A percentile compares a stretch with the other conserved stretches of the same genome.
Conservation (phyloP, 2,113 vertebrate genomes). For the Solea senegalensis region DNA sequence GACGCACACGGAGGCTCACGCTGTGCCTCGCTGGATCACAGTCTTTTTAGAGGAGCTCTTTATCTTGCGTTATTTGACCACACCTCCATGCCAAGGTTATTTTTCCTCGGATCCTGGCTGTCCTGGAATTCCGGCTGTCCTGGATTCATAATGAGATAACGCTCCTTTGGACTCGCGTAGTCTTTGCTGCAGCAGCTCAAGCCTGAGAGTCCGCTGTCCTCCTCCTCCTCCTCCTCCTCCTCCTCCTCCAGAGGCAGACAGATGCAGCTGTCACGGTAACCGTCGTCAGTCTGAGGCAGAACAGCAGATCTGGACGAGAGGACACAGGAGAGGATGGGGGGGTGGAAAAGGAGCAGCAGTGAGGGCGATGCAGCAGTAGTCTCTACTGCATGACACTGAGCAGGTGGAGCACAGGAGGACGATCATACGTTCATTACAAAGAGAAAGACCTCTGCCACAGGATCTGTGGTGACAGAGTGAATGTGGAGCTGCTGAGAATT, state of each 20-base stretch:
- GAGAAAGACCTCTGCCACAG: conserved; percentile 40
- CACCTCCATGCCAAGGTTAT: conserved; percentile 55
- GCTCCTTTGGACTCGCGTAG: conserved; percentile 71
- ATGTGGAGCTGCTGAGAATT: conserved; percentile 68
- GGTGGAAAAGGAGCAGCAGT: conserved; percentile 47
- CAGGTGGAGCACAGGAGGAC: conserved; percentile 67
- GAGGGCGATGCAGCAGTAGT: conserved; percentile 73
- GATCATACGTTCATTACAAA: conserved; percentile 47
- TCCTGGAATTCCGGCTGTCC: conserved; percentile 57
- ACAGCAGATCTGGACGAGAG: conserved; percentile 49
- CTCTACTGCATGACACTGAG: conserved; percentile 68
- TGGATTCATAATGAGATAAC: conserved; percentile 54
- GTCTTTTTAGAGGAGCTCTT: conserved; percentile 74
- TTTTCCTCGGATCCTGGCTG: conserved; percentile 36
- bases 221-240: no score
- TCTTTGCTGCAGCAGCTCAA: conserved; percentile 60
- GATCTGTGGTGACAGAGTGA: conserved; percentile 60
- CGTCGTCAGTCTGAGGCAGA: conserved; percentile 47
- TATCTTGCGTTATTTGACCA: conserved; percentile 53
- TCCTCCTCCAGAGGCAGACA: conserved; percentile 42
- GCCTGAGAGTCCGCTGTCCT: no score
- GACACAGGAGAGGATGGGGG: conserved; percentile 49
- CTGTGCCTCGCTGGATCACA: conserved; percentile 74
- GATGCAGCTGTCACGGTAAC: conserved; percentile 43
- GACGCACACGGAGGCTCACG: conserved; percentile 58